Conservation (phyloP, 2,113 vertebrate species). For the Datnioides undecimradiatus region DNA sequence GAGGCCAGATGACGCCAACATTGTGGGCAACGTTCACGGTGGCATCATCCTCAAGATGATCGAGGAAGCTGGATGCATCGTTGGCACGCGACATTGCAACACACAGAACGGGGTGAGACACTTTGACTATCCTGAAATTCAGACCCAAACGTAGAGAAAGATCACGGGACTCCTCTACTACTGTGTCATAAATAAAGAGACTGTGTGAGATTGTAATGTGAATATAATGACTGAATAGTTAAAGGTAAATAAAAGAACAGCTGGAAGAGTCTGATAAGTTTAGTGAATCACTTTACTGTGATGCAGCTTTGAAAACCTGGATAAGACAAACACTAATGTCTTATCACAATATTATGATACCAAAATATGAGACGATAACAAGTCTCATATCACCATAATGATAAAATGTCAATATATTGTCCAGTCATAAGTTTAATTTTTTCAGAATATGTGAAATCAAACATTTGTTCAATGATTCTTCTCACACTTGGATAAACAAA, state of each 20-base stretch:
- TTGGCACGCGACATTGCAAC: conserved; percentile 96
- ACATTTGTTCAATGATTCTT: neutral
- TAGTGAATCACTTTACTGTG: too few relatives aligned
- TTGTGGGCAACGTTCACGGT: conserved; percentile 93
- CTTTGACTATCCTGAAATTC: neutral
- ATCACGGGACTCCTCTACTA: neutral
- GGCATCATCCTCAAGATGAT: conserved; percentile 98
- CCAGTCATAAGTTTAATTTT: neutral
- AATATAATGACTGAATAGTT: too few relatives aligned
- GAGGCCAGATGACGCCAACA: conserved; percentile 93
- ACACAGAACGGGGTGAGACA: conserved; percentile 85
- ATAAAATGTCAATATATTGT: too few relatives aligned
- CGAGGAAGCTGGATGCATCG: conserved; percentile 95
- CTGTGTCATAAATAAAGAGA: too few relatives aligned
- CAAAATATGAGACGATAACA: too few relatives aligned
- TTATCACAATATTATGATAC: too few relatives aligned
- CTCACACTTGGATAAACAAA: neutral
- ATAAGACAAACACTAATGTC: too few relatives aligned
- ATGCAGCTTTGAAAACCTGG: too few relatives aligned
- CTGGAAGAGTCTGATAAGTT: too few relatives aligned
- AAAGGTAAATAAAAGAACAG: too few relatives aligned
- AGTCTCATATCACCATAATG: too few relatives aligned
- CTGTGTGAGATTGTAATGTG: too few relatives aligned
- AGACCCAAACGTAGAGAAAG: neutral
- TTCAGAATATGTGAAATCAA: neutral